Evolutionary conservation across 2,888 invertebrate species (phyloP).

Genomic region (Cerceris ruficornis): DNA sequence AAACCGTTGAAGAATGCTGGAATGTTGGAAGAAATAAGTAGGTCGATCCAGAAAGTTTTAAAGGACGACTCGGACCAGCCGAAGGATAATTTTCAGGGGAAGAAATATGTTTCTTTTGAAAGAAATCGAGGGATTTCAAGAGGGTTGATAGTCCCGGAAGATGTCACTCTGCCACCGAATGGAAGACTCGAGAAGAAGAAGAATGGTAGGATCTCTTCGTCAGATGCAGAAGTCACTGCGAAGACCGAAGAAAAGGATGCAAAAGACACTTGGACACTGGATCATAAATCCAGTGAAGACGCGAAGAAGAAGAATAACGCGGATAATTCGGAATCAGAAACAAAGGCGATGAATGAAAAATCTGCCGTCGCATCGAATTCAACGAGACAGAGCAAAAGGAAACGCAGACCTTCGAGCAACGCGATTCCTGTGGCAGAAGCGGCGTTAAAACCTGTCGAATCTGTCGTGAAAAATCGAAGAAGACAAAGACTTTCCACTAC

Average conservation of each 20-base stretch:
- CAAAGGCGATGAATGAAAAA: background rate
- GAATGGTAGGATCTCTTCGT: background rate
- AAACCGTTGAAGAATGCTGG: background rate
- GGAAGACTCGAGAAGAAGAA: conserved; percentile 8
- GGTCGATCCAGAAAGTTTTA: conserved; percentile 24
- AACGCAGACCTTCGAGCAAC: conserved; percentile 33
- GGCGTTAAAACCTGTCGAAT: background rate
- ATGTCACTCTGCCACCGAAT: conserved; percentile 31
- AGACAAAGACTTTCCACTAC: conserved; percentile 36
- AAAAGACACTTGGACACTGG: background rate
- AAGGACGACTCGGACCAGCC: conserved; percentile 3
- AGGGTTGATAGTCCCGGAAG: conserved; percentile 46
- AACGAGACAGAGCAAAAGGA: conserved; percentile 9
- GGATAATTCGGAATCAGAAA: background rate
- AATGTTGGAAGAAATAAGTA: conserved; percentile 35
- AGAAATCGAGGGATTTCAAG: conserved; percentile 20
- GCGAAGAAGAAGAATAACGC: conserved; percentile 3
- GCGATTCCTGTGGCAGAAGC: conserved; percentile 4
- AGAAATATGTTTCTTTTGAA: background rate
- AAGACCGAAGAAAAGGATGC: background rate
- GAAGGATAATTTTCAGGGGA: too few species aligned
- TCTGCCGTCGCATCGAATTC: background rate
- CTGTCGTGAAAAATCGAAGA: conserved; percentile 28
- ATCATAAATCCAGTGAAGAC: background rate
- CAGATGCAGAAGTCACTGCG: background rate